Base-by-base conservation (phyloP, 1,140 invertebrate genomes). In the Drosophila novamexicana region DNA sequence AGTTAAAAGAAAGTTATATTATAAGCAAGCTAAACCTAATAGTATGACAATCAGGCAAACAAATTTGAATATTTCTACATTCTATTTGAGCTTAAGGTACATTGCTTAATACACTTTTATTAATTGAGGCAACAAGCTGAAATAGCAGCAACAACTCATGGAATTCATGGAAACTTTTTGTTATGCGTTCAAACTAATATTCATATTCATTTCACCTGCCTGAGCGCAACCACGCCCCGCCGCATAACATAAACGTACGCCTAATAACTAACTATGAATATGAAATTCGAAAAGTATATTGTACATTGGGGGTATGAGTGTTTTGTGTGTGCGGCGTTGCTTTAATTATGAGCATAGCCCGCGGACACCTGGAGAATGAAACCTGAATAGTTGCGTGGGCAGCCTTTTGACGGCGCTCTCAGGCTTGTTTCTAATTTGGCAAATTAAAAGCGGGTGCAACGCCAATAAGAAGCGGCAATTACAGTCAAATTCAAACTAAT, bases 11-110 rank as follows among this genome's bases (percentile, higher is more conserved):
- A 47, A 50, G 54, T 3, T 2, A 5, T 10, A 10, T n/a, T 8
- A 9, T 6, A 40, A 40, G 6, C 1, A 40, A 12, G n/a, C 0
- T 6, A 9, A 12, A 14, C 14, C 14, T 18, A 37, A 36, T 49
- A 58, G 34, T 65, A 65, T 72, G 22, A 22, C 22, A 72, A 65
- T 72, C 65, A 37, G 53, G 69, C 62, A 72, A 72, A 65, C 58
- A 72, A 72, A 58, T 72, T 65, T 72, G 53, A 52, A 65, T 57
- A 72, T 65, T 57, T 63, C 8, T n/a, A 18, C 54, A 82, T 82
- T 75, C 44, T 40, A 68, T 52, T 22, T 22, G 2, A 22, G 22
- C 22, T 22, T 3, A 22, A 22, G 22, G 22, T 22, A 22, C 22
- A 22, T 22, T 22, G 22, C 2, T 18, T 61, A 37, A 14, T 65